Conservation (phyloP, 1,140 invertebrate genomes). For the Chelonus insularis region DNA sequence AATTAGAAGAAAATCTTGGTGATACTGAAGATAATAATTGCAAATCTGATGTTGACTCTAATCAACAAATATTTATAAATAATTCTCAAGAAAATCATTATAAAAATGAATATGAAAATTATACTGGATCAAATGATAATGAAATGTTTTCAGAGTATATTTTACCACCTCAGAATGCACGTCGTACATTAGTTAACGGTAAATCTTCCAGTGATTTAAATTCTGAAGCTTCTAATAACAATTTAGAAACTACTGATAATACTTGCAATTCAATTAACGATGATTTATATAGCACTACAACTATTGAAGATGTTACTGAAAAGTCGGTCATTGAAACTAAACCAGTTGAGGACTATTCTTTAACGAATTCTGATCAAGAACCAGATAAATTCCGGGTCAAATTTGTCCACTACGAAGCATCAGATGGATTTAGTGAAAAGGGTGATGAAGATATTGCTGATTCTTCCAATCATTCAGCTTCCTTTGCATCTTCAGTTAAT, state of each 20-base stretch:
- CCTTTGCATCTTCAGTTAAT: not conserved
- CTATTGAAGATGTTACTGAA: slow-evolving; percentile 26
- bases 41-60: slow-evolving; percentile 37
- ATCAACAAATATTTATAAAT: slow-evolving; percentile 32
- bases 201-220: slow-evolving; percentile 34
- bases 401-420: slow-evolving; percentile 33
- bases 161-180: slow-evolving; percentile 31
- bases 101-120: slow-evolving; percentile 35
- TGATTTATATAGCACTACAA: slow-evolving; percentile 23
- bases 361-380: not conserved
- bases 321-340: slow-evolving; percentile 39
- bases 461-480: slow-evolving; percentile 5
- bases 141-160: slow-evolving; percentile 38
- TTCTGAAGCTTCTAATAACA: slow-evolving; percentile 34
- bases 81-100: slow-evolving; percentile 31
- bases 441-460: slow-evolving; percentile 7
- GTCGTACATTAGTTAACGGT: slow-evolving; percentile 43
- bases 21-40: slow-evolving; percentile 38
- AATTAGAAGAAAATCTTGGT: slow-evolving; percentile 15
- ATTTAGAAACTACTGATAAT: slow-evolving; percentile 39
- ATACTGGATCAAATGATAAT: not conserved
- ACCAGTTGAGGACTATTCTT: slow-evolving; percentile 20
- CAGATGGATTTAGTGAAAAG: not conserved
- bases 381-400: slow-evolving; percentile 37
- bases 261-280: slow-evolving; percentile 35